Base-by-base conservation (phyloP, 2,797 vertebrate species). In the Channallabes apus region DNA sequence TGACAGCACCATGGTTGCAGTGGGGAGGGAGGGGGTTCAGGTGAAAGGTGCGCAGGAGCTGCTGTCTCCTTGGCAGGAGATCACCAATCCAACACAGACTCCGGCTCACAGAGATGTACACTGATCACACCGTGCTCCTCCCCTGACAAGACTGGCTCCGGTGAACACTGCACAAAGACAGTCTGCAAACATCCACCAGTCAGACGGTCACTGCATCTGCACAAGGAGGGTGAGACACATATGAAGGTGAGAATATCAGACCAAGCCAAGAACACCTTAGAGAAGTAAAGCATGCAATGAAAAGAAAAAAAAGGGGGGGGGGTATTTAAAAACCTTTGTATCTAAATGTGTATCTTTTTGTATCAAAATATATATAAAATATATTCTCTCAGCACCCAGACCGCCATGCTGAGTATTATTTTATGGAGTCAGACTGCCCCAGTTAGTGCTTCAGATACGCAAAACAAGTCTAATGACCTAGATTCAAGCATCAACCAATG, bases 1-100 rank as follows among this genome's bases (percentile, higher is more conserved):
- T 95, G 98, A 99, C 96, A 99, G 97, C 96, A 99, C 98, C 98
- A 99, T 99, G 90, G 94, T 94, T 95, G 94, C 87, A 88, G 94
- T 82, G 91, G 93, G 94, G 93, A 95, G 93, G 93, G 91, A 88
- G 91, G 93, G 91, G 89, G 91, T 86, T 90, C 91, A 87, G 90
- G 86, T 76, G 82, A 89, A 90, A 81, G 82, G 91, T 90, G 93
- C 94, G 94, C 87, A 95, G 96, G 94, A 94, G 94, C 90, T 93
- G 90, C 89, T 93, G 89, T 95, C 95, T 95, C 93, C 94, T 94
- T 92, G 83, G 88, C 92, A 93, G 94, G 93, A 95, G 95, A 94
- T 94, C 93, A 94, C 92, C 90, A 86, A 92, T 91, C 91, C 90
- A 90, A 91, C 90, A 89, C 87, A 88, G 92, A 92, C 90, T 91